These are phyloP conservation scores for Phoxinus phoxinus DNA, from an alignment of 2,113 vertebrate species.

Conservation along the genomic window DNA sequence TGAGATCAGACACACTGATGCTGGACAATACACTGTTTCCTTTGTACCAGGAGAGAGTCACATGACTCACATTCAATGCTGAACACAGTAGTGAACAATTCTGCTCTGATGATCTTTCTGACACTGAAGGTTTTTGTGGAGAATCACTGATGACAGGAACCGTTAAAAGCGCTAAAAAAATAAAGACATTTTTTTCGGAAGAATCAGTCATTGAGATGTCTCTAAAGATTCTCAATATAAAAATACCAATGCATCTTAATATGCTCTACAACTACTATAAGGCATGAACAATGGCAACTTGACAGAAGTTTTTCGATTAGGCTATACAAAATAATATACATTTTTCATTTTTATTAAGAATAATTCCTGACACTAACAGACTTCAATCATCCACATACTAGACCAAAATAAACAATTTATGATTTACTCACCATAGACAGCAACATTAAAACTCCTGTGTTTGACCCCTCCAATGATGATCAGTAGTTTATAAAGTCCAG, in stretches of 20 bases:
- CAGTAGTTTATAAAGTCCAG: neutral
- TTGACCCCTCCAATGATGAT: fast-evolving
- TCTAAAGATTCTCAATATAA: no score
- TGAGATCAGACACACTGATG: neutral
- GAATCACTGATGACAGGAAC: neutral
- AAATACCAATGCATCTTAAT: no score
- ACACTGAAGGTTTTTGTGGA: neutral
- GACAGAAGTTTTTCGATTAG: no score
- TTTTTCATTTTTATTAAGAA: no score
- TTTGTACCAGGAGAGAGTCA: neutral
- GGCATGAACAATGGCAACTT: no score
- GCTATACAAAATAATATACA: no score
- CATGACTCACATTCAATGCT: neutral
- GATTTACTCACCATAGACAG: neutral
- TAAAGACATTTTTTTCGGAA: no score
- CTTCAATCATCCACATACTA: no score
- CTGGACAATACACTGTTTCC: neutral
- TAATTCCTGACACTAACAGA: no score
- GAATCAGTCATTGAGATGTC: no score
- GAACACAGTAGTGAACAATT: neutral
- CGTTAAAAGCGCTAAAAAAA: neutral
- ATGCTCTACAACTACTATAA: no score
- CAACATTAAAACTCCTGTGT: neutral
- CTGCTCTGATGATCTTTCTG: neutral
- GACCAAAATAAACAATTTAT: no score